Base-by-base conservation (phyloP, 2,797 vertebrate genomes). In the Australoheros facetus region DNA sequence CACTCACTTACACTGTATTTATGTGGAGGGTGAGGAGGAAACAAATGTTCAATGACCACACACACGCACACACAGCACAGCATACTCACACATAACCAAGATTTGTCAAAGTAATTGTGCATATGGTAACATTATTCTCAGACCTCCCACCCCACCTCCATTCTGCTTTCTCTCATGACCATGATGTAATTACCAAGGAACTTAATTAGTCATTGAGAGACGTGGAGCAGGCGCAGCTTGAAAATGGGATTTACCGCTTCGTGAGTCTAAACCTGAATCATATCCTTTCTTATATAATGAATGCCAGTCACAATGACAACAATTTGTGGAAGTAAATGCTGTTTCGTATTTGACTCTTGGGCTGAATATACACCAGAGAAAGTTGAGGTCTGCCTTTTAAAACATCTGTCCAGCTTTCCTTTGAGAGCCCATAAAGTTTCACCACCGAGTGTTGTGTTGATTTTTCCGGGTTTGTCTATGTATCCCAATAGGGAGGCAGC, bases 331-430 rank as follows among this genome's bases (percentile, higher is more conserved):
- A 48, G 19, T 57, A 59, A 37, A 60, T 69, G 48, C 51, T 84
- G 75, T 76, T 84, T 82, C 58, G 28, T 75, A 83, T 80, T 70
- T 73, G 58, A 71, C 54, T 69, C 16, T 58, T 21, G 78, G 71
- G 72, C 23, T 58, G 39, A 85, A 78, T 77, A 71, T 51, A 74
- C 48, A 75, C 73, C 77, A 78, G 64, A 76, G 56, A 82, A 79
- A 77, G 77, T 37, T 70, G 32, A 83, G 64, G 82, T 79, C 83
- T 80, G 81, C 54, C 53, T 71, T 78, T 85, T 80, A 13, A 37
- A 93, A 93, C 93, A 95, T 95, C 94, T 95, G 94, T 89, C 87
- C 76, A 72, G 59, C 75, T 92, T 90, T 94, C 89, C 91, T 92
- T 86, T 91, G 90, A 94, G 93, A 91, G 92, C 83, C 92, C 89